These are phyloP conservation scores for Macroglossus sobrinus DNA, from an alignment of 2,113 vertebrate species.

Conservation along the genomic window DNA sequence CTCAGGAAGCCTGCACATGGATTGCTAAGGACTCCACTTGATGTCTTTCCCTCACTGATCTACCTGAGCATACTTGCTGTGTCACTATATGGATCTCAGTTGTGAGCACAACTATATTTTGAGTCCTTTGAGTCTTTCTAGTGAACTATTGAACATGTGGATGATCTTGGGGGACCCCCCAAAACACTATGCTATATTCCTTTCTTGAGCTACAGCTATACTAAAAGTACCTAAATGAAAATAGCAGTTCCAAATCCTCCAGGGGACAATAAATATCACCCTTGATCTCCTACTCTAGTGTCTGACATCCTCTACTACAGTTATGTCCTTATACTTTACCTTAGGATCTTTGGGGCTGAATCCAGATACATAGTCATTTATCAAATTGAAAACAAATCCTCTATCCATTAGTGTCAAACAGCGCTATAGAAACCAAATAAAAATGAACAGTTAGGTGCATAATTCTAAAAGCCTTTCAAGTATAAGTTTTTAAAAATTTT, in stretches of 20 bases:
- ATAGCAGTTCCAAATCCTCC: background rate
- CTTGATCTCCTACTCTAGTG: background rate
- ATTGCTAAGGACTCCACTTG: background rate
- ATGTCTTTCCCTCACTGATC: background rate
- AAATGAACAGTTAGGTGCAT: background rate
- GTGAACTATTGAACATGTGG: background rate
- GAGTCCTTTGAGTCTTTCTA: background rate
- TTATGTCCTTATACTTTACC: conserved; percentile 80
- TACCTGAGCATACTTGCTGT: background rate
- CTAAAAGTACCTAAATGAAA: conserved; percentile 10
- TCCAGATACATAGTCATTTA: conserved; percentile 96
- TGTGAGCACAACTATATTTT: background rate
- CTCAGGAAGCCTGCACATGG: background rate
- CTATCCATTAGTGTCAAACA: conserved; percentile 97
- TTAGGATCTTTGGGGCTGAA: conserved; percentile 96
- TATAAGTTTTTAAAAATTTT: background rate
- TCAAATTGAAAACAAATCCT: conserved; percentile 93
- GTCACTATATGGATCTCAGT: background rate
- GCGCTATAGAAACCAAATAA: conserved; percentile 82
- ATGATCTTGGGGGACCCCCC: background rate
- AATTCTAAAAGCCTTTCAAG: background rate
- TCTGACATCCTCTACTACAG: background rate
- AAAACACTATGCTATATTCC: background rate
- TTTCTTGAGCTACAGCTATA: background rate
- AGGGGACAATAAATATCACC: background rate